Conservation (phyloP, 2,888 invertebrate genomes). For the Sycophila texana region DNA sequence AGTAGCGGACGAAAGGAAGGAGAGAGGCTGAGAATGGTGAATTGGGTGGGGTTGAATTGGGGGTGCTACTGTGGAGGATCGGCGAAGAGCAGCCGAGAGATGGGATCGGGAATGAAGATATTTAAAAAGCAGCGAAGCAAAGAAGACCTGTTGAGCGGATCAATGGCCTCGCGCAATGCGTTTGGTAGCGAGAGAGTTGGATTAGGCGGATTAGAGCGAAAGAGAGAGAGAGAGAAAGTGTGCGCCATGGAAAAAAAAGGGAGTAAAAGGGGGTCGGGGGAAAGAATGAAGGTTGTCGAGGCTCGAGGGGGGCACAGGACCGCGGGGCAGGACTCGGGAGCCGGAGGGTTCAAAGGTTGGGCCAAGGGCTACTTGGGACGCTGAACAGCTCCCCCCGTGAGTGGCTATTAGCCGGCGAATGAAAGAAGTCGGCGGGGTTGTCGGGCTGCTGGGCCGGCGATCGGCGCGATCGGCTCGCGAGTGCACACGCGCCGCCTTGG, state of each 20-base stretch:
- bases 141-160: slow-evolving; percentile 17
- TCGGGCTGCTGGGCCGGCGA: neutral
- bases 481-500: neutral
- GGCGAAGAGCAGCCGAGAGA: neutral
- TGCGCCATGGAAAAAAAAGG: slow-evolving; percentile 34
- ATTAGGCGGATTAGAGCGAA: too few species aligned
- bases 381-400: slow-evolving; percentile 67
- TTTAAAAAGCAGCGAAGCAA: slow-evolving; percentile 10
- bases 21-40: neutral
- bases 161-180: too few species aligned
- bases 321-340: slow-evolving; percentile 61
- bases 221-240: slow-evolving; percentile 4
- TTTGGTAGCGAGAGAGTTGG: too few species aligned
- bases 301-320: too few species aligned
- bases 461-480: neutral
- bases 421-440: neutral
- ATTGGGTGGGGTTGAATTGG: slow-evolving; percentile 33
- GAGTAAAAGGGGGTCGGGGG: slow-evolving; percentile 30
- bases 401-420: slow-evolving; percentile 73
- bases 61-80: slow-evolving; percentile 45
- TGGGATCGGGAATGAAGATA: slow-evolving; percentile 27
- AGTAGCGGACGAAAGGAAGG: slow-evolving; percentile 60
- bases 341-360: slow-evolving; percentile 73
- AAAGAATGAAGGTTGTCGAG: slow-evolving; percentile 36
- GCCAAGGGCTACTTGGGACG: slow-evolving; percentile 66